Percentiles rank a stretch among this genome's conserved stretches.
Evolutionary conservation across 2,113 vertebrate species (phyloP).

Genomic region (Phalacrocorax pelagicus): DNA sequence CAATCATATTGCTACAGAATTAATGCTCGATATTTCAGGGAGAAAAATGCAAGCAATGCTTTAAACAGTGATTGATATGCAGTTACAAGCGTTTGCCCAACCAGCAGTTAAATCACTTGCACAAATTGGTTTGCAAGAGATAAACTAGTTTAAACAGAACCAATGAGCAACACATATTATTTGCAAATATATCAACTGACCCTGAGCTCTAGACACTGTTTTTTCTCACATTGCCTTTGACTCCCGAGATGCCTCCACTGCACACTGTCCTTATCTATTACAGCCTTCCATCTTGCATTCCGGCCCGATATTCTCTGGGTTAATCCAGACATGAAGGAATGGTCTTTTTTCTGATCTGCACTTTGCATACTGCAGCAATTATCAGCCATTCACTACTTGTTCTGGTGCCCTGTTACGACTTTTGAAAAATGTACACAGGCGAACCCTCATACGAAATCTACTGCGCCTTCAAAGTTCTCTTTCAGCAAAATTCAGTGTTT

Average conservation of each 20-base stretch:
- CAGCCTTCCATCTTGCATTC: background rate
- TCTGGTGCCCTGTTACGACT: background rate
- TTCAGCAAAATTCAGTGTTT: rapidly evolving
- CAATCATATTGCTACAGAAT: background rate
- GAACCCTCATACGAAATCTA: background rate
- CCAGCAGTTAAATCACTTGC: background rate
- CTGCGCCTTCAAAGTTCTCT: background rate
- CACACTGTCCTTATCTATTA: background rate
- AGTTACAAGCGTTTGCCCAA: background rate
- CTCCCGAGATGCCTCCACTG: background rate
- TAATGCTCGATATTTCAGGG: background rate
- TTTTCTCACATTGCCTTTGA: background rate
- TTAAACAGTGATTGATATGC: background rate
- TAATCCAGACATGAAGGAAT: background rate
- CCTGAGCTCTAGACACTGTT: background rate
- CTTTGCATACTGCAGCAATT: background rate
- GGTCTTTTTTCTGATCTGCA: rapidly evolving
- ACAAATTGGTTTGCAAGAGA: background rate
- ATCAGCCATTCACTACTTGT: rapidly evolving
- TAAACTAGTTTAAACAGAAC: background rate
- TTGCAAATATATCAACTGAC: background rate
- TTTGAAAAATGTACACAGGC: rapidly evolving
- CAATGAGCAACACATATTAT: rapidly evolving
- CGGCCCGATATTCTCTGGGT: background rate
- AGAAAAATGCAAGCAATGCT: background rate